These are phyloP conservation scores for Rhorus exstirpatorius DNA, from an alignment of 2,888 invertebrate species.

Conservation along the genomic window DNA sequence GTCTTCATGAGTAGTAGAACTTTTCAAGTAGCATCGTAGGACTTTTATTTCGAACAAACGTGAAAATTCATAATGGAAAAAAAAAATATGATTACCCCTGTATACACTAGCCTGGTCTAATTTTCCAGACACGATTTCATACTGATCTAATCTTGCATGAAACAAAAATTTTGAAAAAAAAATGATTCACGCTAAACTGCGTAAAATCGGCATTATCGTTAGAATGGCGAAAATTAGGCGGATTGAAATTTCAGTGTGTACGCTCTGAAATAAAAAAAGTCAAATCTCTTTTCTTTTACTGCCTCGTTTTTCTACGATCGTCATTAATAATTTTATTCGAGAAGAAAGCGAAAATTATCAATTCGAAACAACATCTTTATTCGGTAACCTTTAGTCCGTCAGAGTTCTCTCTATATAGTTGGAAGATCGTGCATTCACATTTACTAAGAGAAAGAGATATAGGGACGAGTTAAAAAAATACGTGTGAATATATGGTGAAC, in stretches of 20 bases:
- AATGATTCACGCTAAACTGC: neutral
- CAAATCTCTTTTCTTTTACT: neutral
- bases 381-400: conserved; percentile 66
- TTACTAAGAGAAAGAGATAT: conserved; percentile 71
- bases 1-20: too few relatives aligned
- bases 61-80: too few relatives aligned
- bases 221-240: too few relatives aligned
- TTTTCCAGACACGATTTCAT: too few relatives aligned
- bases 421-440: conserved; percentile 68
- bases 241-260: too few relatives aligned
- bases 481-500: conserved; percentile 77
- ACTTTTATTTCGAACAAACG: too few relatives aligned
- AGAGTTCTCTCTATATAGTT: conserved; percentile 49
- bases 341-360: conserved; percentile 4
- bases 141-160: too few relatives aligned
- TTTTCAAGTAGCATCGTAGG: too few relatives aligned
- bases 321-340: neutral
- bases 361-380: conserved; percentile 40
- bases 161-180: too few relatives aligned
- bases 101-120: too few relatives aligned
- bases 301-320: neutral
- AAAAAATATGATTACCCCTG: too few relatives aligned
- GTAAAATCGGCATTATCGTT: too few relatives aligned
- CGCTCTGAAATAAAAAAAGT: neutral
- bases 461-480: conserved; percentile 75